phyloP scores from a whole-genome alignment of 2,113 vertebrate species.

The Halichoerus grypus region DNA sequence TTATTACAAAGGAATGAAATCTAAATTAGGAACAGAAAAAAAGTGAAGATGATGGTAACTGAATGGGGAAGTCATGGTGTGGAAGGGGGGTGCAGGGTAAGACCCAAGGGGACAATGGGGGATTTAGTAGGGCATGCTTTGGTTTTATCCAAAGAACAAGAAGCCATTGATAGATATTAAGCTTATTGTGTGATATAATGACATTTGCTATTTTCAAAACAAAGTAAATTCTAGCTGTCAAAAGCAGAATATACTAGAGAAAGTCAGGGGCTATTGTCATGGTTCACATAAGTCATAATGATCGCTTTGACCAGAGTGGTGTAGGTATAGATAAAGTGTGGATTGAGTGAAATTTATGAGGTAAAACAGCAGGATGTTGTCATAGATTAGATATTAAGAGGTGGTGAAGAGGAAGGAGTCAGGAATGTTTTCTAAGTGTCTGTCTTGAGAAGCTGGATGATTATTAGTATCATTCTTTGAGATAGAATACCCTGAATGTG shows the following conservation, averaged over 20 bases:
- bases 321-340: background rate
- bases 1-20: background rate
- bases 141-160: background rate
- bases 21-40: background rate
- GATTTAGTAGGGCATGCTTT: background rate
- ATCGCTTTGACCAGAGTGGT: background rate
- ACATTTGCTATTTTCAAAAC: background rate
- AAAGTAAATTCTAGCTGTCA: background rate
- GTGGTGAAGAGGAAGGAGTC: background rate
- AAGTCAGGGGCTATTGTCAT: background rate
- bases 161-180: background rate
- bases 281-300: background rate
- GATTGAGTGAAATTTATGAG: background rate
- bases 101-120: background rate
- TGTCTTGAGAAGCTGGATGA: background rate
- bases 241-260: background rate
- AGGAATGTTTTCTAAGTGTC: background rate
- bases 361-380: background rate
- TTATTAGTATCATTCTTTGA: background rate
- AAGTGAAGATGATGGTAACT: background rate
- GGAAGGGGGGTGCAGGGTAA: too few species aligned
- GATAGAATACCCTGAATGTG: background rate
- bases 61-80: background rate
- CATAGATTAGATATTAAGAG: background rate
- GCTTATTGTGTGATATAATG: background rate